Evolutionary conservation across 2,797 vertebrate genomes (phyloP), one percentile per base, ranked within the genome.

Genomic region (Eleutherodactylus coqui): DNA sequence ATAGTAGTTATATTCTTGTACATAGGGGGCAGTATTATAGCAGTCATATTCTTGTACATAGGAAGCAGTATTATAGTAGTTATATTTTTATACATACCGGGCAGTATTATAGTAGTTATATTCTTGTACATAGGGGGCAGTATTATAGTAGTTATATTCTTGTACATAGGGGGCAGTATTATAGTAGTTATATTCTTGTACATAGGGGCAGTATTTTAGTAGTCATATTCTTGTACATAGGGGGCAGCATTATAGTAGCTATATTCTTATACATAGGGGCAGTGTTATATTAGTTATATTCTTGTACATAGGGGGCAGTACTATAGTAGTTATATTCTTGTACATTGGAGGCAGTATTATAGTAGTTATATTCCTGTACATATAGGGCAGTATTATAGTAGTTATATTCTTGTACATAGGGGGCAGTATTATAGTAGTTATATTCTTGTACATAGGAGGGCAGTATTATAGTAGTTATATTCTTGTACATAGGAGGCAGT

Each of bases 391-490:
- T 58, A 58, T n/a, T 62, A 62, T 62, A 62, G 58, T 62, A 62
- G 58, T 62, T 62, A 62, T 62, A 62, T 62, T 58, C 58, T 62
- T 62, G 58, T 62, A 62, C 27, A 62, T 62, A 62, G 55, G 27
- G 58, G 3, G 60, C 60, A 62, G 60, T 62, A 62, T 32, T 58
- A 58, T 58, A 58, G 55, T 58, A 27, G 24, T 58, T 58, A 58
- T 58, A 58, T 58, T 58, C 55, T 58, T 58, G 55, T 58, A 58
- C n/a, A 58, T 58, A 58, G 55, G 55, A 10, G 41, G 41, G 53
- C 21, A 58, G 53, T 58, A 58, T n/a, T 62, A 62, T 62, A 62
- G 58, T 62, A 62, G 58, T 62, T 62, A 62, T 62, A 62, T 62
- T 58, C 58, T 62, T 62, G 58, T 62, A 62, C 27, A 62, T 62